Evolutionary conservation across 2,888 invertebrate species (phyloP).

Genomic region (Ariolimax columbianus): DNA sequence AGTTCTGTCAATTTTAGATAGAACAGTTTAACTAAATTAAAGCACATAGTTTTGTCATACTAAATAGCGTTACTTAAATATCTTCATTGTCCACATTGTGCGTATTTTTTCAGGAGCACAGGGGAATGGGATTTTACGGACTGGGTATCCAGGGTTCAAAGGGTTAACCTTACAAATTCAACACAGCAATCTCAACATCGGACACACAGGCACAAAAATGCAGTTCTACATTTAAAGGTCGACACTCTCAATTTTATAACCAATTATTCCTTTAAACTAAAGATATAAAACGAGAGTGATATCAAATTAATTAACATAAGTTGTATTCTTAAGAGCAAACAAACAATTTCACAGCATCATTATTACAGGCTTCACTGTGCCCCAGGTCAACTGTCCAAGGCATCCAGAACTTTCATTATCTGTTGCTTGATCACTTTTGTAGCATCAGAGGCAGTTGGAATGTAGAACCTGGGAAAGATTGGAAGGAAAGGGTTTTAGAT

Average conservation of each 20-base stretch:
- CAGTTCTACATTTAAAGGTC: neutral
- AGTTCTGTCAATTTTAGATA: too few relatives aligned
- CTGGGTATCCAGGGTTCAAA: too few relatives aligned
- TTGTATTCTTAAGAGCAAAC: neutral
- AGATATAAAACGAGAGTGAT: neutral
- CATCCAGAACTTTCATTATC: constrained; percentile 83
- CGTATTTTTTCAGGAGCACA: too few relatives aligned
- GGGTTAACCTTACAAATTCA: too few relatives aligned
- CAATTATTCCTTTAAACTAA: neutral
- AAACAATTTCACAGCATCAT: neutral
- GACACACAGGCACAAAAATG: neutral
- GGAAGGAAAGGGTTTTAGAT: neutral
- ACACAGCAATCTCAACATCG: neutral
- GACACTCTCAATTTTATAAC: neutral
- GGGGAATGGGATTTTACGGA: too few relatives aligned
- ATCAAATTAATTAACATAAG: constrained; percentile 5
- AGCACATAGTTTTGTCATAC: too few relatives aligned
- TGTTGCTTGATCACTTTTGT: constrained; percentile 93
- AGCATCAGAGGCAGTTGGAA: constrained; percentile 93
- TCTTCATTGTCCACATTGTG: too few relatives aligned
- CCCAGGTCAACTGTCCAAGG: constrained; percentile 66
- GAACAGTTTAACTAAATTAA: too few relatives aligned
- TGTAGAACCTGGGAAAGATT: constrained; percentile 83
- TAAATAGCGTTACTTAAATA: too few relatives aligned
- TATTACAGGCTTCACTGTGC: neutral